Conservation (phyloP, 2,888 invertebrate genomes). For the Lampropteryx suffumata region DNA sequence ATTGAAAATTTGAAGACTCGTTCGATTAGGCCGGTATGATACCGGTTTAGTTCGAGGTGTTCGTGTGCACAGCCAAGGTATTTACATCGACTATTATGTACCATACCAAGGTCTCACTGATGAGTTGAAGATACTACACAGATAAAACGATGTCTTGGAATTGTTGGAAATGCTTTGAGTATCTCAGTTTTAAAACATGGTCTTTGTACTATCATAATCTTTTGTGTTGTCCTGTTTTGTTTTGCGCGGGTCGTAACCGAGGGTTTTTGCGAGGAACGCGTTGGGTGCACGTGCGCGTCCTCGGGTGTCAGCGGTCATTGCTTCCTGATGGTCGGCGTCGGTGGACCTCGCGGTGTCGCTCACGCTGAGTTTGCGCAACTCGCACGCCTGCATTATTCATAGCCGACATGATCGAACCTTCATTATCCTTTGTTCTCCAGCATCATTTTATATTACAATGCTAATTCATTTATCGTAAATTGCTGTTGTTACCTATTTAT, state of each 20-base stretch:
- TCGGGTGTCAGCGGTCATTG: slow-evolving; percentile 68
- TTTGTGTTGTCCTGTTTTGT: slow-evolving; percentile 17
- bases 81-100: slow-evolving; percentile 30
- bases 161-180: slow-evolving; percentile 4
- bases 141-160: slow-evolving; percentile 4
- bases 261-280: slow-evolving; percentile 12
- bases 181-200: slow-evolving; percentile 12
- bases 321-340: slow-evolving; percentile 57
- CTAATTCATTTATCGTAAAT: slow-evolving; percentile 45
- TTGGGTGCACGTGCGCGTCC: slow-evolving; percentile 45
- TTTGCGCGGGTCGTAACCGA: slow-evolving; percentile 17
- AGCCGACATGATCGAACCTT: slow-evolving; percentile 44
- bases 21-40: slow-evolving; percentile 33
- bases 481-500: slow-evolving; percentile 37
- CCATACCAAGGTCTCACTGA: slow-evolving; percentile 37
- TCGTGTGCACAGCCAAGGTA: slow-evolving; percentile 16
- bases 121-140: slow-evolving; percentile 3
- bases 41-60: slow-evolving; percentile 38
- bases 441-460: slow-evolving; percentile 48
- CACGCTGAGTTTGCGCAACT: slow-evolving; percentile 60
- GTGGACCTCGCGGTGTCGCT: slow-evolving; percentile 32
- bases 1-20: slow-evolving; percentile 38
- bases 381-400: slow-evolving; percentile 65
- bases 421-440: slow-evolving; percentile 63
- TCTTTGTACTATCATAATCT: neutral